Conservation (phyloP, 2,888 invertebrate genomes). For the Abrostola tripartita region DNA sequence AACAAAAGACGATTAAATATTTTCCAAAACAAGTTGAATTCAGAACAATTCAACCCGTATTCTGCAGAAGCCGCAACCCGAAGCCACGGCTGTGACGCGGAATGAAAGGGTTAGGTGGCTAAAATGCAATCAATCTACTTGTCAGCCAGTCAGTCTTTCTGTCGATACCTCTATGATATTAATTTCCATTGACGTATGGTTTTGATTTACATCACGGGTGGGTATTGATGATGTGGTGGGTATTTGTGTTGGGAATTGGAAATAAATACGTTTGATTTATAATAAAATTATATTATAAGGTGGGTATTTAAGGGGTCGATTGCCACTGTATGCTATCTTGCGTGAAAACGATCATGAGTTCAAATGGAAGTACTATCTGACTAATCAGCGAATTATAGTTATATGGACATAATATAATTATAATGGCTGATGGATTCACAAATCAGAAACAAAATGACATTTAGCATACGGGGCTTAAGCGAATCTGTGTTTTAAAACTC, state of each 20-base stretch:
- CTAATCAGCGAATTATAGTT: too few relatives aligned
- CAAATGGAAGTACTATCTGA: too few relatives aligned
- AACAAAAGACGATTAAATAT: conserved; percentile 1
- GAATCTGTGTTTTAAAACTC: too few relatives aligned
- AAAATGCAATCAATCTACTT: conserved; percentile 68
- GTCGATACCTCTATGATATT: conserved; percentile 59
- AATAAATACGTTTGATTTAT: too few relatives aligned
- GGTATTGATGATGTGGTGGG: not conserved
- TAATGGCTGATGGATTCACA: too few relatives aligned
- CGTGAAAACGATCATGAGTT: too few relatives aligned
- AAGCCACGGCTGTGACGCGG: conserved; percentile 59
- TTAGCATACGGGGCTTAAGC: too few relatives aligned
- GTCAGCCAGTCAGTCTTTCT: conserved; percentile 65
- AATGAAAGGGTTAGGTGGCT: conserved; percentile 68
- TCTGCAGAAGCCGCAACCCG: conserved; percentile 52
- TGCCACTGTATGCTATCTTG: too few relatives aligned
- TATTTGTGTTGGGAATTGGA: not conserved
- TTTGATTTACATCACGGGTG: conserved; percentile 38
- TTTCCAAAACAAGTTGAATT: not conserved
- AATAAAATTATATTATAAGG: too few relatives aligned
- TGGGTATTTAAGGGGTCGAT: too few relatives aligned
- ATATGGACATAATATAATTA: too few relatives aligned
- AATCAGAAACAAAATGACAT: too few relatives aligned
- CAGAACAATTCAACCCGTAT: conserved; percentile 11
- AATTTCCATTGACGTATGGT: conserved; percentile 56